Base-by-base conservation (phyloP, 23 tunicate species). In the Halocynthia aurantium region DNA sequence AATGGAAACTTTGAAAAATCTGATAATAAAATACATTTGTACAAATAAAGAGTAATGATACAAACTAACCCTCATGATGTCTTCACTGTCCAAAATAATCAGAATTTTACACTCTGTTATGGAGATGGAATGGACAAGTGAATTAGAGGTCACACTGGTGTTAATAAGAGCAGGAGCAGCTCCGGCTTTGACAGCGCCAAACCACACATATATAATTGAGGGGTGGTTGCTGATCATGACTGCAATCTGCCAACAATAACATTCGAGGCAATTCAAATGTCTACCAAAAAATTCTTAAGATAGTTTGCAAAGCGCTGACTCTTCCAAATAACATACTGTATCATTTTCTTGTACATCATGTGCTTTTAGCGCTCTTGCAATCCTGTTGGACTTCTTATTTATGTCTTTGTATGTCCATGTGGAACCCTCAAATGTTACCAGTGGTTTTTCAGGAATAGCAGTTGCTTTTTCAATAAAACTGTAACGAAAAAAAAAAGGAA, bases 381-480 rank as follows among this genome's bases (percentile, higher is more conserved):
- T 65, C 58, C 70, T 70, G 57, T 85, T 91, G 22, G 84, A 62
- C 85, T 81, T 81, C 17, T 76, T 53, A 61, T 77, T 10, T 58
- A 91, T 67, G 19, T 91, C 62, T 56, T 61, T 52, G 68, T 81
- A 85, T 50, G 80, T 76, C 79, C 77, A 91, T 52, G 18, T 67
- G 5, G 85, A 78, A 72, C 82, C 77, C 66, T 91, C 87, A 76
- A 57, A 85, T 6, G 71, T 7, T 22, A 91, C 31, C 22, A 85
- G 77, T 67, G 76, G 76, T 10, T 72, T 80, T 8, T 81, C 72
- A n/a, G 83, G 84, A 31, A 40, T 50, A 5, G 22, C 62, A 0
- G 61, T 62, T 5, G 84, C 97, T 22, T 56, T 61, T 54, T 91
- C 84, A 7, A n/a, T 53, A 51, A 91, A 53, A 57, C 97, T 91